phyloP scores from a whole-genome alignment of 2,113 vertebrate species.

The Martes martes region DNA sequence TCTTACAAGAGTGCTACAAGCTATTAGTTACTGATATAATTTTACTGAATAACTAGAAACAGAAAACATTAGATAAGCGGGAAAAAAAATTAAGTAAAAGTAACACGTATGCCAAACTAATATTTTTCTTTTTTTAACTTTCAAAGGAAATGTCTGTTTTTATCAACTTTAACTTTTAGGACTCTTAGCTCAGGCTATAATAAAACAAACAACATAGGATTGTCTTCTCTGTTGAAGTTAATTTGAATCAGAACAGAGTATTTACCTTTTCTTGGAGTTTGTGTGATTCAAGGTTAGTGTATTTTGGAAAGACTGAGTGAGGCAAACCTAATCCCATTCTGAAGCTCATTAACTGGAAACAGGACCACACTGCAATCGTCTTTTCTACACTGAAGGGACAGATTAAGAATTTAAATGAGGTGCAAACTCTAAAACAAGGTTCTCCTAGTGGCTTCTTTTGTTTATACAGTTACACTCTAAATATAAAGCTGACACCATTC shows the following conservation, averaged over 20 bases:
- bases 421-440: constrained; percentile 70
- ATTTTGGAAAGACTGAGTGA: constrained; percentile 59
- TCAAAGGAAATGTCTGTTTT: constrained; percentile 50
- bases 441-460: constrained; percentile 71
- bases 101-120: not conserved
- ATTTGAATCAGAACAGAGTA: constrained; percentile 68
- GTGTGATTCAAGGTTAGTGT: constrained; percentile 56
- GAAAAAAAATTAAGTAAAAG: not conserved
- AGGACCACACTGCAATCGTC: constrained; percentile 54
- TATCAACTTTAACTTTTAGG: constrained; percentile 29
- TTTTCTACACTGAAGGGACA: constrained; percentile 70
- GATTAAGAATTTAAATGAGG: constrained; percentile 82
- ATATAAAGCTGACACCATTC: constrained; percentile 76
- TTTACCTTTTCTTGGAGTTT: constrained; percentile 65
- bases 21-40: not conserved
- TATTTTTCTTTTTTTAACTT: not conserved
- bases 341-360: constrained; percentile 82
- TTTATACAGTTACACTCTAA: constrained; percentile 78
- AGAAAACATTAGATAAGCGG: not conserved
- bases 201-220: constrained; percentile 60
- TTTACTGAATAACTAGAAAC: not conserved
- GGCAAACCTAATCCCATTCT: constrained; percentile 64
- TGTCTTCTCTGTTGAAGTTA: constrained; percentile 65
- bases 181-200: constrained; percentile 25
- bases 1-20: not conserved